Percentiles rank a stretch among this genome's conserved stretches.
These are phyloP conservation scores for Diplodus sargus DNA, from an alignment of 2,797 vertebrate genomes.

Conservation along the genomic window DNA sequence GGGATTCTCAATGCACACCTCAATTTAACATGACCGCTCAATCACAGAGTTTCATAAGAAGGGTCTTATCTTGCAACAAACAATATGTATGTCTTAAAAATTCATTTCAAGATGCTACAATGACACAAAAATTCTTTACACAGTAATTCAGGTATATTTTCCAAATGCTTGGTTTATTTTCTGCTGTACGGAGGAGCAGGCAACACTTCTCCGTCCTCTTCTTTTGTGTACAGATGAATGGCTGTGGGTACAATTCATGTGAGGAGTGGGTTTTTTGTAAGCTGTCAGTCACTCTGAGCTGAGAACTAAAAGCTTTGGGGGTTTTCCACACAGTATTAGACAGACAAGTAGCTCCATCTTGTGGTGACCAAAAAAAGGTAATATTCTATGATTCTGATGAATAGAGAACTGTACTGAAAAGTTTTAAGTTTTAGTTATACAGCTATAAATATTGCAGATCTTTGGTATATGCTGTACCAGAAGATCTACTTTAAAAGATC, in stretches of 20 bases:
- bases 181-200: background rate
- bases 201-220: background rate
- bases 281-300: background rate
- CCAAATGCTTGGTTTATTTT: background rate
- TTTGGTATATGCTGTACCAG: background rate
- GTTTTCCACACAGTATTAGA: background rate
- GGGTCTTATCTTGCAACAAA: background rate
- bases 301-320: background rate
- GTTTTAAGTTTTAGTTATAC: no score
- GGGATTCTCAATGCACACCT: background rate
- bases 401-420: no score
- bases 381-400: background rate
- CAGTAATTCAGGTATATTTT: background rate
- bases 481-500: background rate
- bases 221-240: background rate
- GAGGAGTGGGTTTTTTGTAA: background rate
- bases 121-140: background rate
- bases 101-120: background rate
- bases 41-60: background rate
- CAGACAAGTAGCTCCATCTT: constrained; percentile 54
- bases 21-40: background rate
- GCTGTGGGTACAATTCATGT: background rate
- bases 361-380: constrained; percentile 22
- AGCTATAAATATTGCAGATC: no score
- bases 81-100: no score